phyloP scores from a whole-genome alignment of 2,113 vertebrate species.

The Larimichthys polyactis region DNA sequence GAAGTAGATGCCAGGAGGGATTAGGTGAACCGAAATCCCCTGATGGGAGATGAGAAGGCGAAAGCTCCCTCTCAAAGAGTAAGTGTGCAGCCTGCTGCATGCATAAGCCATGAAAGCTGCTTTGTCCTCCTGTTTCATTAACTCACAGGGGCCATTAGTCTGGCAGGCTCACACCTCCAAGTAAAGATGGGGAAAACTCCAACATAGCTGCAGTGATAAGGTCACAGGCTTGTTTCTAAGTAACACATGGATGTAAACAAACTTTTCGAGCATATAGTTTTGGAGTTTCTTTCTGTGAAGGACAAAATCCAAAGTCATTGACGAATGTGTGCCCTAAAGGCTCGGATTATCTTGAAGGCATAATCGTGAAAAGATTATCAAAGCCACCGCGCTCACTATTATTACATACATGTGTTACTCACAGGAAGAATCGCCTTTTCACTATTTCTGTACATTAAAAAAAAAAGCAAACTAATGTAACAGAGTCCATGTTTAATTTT shows the following conservation, averaged over 20 bases:
- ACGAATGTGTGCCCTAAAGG: background rate
- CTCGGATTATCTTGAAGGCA: conserved; percentile 22
- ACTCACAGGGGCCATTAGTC: conserved; percentile 26
- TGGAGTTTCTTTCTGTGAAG: background rate
- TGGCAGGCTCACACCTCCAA: conserved; percentile 39
- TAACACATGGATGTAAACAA: background rate
- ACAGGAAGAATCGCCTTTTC: background rate
- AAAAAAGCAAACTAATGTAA: background rate
- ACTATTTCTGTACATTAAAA: background rate
- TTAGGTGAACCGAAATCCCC: conserved; percentile 77
- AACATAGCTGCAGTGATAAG: conserved; percentile 3
- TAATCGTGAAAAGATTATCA: conserved; percentile 26
- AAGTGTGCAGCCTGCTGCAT: conserved; percentile 54
- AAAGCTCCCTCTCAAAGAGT: conserved; percentile 66
- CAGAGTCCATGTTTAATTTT: background rate
- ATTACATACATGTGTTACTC: background rate
- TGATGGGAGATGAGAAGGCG: conserved; percentile 70
- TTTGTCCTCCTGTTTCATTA: conserved; percentile 72
- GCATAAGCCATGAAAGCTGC: conserved; percentile 74
- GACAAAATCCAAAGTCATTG: conserved; percentile 37
- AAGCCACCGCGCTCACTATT: background rate
- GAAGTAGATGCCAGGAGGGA: conserved; percentile 77
- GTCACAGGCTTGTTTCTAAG: conserved; percentile 5
- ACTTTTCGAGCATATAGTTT: background rate
- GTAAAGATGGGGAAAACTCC: conserved; percentile 21